Conservation (phyloP, 2,797 vertebrate species). For the Catharus ustulatus region DNA sequence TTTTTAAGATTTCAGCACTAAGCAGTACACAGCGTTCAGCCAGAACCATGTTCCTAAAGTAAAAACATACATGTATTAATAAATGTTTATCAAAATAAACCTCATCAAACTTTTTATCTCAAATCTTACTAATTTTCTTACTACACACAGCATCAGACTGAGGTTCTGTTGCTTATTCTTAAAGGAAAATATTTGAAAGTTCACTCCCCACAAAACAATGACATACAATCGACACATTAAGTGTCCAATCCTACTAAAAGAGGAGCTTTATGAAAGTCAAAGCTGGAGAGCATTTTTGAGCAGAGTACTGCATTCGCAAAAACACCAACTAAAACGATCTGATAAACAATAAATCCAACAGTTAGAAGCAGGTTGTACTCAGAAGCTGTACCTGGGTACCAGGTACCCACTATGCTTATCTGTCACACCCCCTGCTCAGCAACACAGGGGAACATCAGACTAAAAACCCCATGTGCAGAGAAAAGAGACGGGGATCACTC, state of each 20-base stretch:
- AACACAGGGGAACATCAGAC: not conserved
- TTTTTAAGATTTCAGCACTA: constrained; percentile 96
- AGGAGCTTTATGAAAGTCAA: not conserved
- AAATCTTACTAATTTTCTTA: not conserved
- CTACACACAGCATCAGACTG: not conserved
- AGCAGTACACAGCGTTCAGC: constrained; percentile 95
- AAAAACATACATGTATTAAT: constrained; percentile 31
- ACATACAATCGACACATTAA: not conserved
- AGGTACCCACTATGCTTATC: not conserved
- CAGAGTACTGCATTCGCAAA: not conserved
- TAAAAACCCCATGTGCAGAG: not conserved
- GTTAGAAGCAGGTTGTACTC: not conserved
- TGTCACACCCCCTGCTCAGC: not conserved
- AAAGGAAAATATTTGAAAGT: not conserved
- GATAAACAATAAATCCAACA: not conserved
- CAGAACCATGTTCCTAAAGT: constrained; percentile 90
- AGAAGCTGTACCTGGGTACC: not conserved
- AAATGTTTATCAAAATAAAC: not conserved
- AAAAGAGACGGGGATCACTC: not conserved
- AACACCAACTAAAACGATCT: not conserved
- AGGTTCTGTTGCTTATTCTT: not conserved
- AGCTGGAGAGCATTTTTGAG: not conserved
- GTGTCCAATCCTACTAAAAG: not conserved
- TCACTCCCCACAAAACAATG: not conserved
- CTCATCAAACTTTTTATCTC: not conserved